Evolutionary conservation across 2,888 invertebrate genomes (phyloP).

Genomic region (Oscheius sp.): DNA sequence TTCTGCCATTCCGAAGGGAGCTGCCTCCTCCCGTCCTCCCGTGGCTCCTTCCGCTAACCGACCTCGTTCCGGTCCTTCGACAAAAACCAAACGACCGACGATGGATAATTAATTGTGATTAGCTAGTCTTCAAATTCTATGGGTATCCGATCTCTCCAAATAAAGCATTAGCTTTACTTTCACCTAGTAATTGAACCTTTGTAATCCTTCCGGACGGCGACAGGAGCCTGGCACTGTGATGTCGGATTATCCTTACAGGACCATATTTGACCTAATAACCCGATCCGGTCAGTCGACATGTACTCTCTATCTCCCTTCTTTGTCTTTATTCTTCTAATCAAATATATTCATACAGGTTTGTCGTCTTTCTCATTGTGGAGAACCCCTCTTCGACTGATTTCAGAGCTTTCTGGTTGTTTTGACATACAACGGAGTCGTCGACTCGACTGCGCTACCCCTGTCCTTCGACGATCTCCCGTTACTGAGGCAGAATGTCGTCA

Average conservation of each 20-base stretch:
- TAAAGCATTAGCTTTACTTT: constrained; percentile 6
- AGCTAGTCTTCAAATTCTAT: constrained; percentile 7
- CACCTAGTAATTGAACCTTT: constrained; percentile 19
- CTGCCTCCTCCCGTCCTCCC: not conserved
- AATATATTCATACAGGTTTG: not conserved
- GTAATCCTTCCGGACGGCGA: constrained; percentile 17
- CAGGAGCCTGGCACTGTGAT: constrained; percentile 19
- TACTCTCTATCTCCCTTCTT: not conserved
- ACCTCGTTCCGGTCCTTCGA: constrained; percentile 12
- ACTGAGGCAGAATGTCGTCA: constrained; percentile 42
- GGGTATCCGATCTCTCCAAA: constrained; percentile 25
- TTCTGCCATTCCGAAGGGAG: constrained; percentile 18
- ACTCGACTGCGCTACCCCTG: constrained; percentile 10
- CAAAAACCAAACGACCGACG: not conserved
- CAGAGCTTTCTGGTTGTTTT: constrained; percentile 19
- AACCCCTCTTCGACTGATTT: too few species aligned
- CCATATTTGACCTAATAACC: constrained; percentile 26
- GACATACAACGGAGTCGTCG: not conserved
- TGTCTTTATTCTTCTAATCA: not conserved
- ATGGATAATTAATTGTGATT: constrained; percentile 26
- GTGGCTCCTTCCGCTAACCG: not conserved
- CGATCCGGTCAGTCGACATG: constrained; percentile 3
- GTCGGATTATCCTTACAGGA: constrained; percentile 12
- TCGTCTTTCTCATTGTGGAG: not conserved
- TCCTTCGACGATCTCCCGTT: constrained; percentile 17